Evolutionary conservation across 2,888 invertebrate genomes (phyloP), one percentile per base, ranked within the genome.

Genomic region (Drosophila austrosaltans): DNA sequence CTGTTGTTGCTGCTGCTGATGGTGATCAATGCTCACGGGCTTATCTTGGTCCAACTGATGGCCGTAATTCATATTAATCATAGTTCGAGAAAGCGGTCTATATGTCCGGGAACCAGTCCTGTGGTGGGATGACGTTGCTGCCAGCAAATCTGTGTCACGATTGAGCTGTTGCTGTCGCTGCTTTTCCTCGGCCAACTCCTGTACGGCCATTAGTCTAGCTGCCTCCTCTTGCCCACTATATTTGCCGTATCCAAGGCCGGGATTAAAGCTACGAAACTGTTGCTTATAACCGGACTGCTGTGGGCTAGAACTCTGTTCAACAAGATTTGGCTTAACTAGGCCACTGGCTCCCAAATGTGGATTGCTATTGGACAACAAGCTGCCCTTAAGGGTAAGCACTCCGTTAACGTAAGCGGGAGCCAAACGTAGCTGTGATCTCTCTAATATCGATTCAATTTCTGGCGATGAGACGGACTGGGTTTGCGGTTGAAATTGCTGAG

Each of bases 371-470:
- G 73, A 25, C 54, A 80, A 42, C 28, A 87, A 61, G 3, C 76
- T 72, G 7, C 80, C 59, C 69, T 87, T 87, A 12, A 87, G 65
- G 6, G 66, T 80, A 2, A 87, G 70, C 40, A 83, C 2, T n/a
- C 87, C 87, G 48, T 82, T 80, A 3, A 87, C 61, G 39, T 86
- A 88, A n/a, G 63, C 79, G 0, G 73, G 25, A 7, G 75, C 42
- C 28, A 81, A 32, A 2, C 42, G 68, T 2, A 59, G 54, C 22
- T 59, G 69, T 10, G 58, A 2, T 6, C 30, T 42, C 12, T 39
- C 28, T 1, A 44, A 12, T 6, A 30, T 5, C 1, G 30, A 39
- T 42, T 8, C 59, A 5, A 36, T 8, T 36, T 36, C 36, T 1
- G 36, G 2, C 36, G 36, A 36, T 36, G 53, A 53, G 12, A 22